Conservation (phyloP, 2,797 vertebrate species). For the Pseudochirops cupreus region DNA sequence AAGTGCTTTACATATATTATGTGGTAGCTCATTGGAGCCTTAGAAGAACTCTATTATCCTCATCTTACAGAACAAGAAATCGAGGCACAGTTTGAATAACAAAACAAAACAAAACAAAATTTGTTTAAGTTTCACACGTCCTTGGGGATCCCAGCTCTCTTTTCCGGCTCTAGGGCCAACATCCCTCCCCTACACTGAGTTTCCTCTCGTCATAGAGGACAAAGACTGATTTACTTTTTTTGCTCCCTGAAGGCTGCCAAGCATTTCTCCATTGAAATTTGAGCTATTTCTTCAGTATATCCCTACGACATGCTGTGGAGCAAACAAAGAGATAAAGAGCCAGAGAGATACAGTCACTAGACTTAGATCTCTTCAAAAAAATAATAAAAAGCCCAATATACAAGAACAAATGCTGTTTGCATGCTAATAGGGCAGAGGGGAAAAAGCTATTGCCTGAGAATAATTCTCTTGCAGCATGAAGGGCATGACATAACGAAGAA, state of each 20-base stretch:
- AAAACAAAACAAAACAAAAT: background rate
- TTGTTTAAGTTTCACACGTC: background rate
- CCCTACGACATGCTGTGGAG: background rate
- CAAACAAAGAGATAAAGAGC: background rate
- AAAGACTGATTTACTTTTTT: background rate
- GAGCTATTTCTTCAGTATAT: background rate
- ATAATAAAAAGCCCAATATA: background rate
- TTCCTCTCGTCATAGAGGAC: background rate
- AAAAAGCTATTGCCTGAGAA: background rate
- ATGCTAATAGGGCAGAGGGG: background rate
- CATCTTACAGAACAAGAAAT: background rate
- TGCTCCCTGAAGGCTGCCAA: background rate
- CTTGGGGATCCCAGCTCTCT: background rate
- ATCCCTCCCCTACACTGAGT: background rate
- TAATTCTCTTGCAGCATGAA: background rate
- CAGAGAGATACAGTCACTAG: background rate
- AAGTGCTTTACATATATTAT: background rate
- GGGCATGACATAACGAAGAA: background rate
- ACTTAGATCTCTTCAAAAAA: background rate
- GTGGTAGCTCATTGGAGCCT: background rate
- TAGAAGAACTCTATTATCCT: background rate
- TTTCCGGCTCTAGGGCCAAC: background rate
- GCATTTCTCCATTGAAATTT: background rate
- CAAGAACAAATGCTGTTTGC: slow-evolving; percentile 1
- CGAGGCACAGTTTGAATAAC: background rate